phyloP scores from a whole-genome alignment of 2,797 vertebrate species.

The Schizopygopsis pylzovi region DNA sequence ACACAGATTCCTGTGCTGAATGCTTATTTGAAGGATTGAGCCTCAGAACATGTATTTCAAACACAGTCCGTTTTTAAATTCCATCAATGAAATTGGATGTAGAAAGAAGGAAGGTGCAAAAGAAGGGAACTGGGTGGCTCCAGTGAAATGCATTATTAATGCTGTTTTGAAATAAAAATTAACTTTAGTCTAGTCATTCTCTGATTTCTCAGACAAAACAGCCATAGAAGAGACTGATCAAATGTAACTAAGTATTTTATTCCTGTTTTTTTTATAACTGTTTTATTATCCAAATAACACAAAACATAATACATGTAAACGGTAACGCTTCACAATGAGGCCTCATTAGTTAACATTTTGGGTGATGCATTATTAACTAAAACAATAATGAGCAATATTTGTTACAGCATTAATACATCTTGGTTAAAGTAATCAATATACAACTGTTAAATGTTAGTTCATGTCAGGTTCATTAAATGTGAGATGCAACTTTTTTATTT shows the following conservation, averaged over 20 bases:
- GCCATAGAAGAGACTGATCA: background rate
- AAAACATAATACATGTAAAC: background rate
- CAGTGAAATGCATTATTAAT: conserved; percentile 5
- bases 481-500: background rate
- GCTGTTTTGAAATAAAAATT: conserved; percentile 14
- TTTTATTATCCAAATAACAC: background rate
- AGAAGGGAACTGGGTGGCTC: background rate
- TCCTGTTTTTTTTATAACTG: background rate
- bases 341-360: background rate
- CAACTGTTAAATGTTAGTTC: background rate
- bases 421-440: background rate
- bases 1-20: background rate
- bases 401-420: background rate
- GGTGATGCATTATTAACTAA: background rate
- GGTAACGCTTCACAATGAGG: background rate
- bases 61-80: conserved; percentile 4
- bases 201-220: conserved; percentile 26
- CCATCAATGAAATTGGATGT: background rate
- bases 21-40: conserved; percentile 25
- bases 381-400: background rate
- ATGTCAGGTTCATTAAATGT: too few species aligned
- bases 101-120: background rate
- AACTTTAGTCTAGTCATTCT: background rate
- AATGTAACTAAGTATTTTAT: background rate
- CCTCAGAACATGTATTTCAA: background rate